Base-by-base conservation (phyloP, 1,140 invertebrate species). In the Ostrea denselamellosa region DNA sequence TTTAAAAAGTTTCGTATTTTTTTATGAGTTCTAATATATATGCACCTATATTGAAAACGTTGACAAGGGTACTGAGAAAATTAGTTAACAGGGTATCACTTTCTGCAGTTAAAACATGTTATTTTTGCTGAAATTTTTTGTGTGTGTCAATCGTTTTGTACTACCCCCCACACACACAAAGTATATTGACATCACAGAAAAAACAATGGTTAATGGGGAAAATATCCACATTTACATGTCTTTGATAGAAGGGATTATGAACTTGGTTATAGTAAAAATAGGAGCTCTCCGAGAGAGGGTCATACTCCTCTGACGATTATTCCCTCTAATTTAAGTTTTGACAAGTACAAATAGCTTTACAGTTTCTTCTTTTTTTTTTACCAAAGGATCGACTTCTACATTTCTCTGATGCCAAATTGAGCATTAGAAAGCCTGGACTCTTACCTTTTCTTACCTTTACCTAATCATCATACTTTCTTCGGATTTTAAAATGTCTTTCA, bases 401-500 rank as follows among this genome's bases (percentile, higher is more conserved):
- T 77, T 77, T 77, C 14, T 77, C 28, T 12, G 2, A 77, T 17
- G 12, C 68, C 68, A 77, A 77, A 77, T 77, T 77, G 25, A 77
- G 12, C 28, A 34, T 28, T 14, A 77, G 8, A 4, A 9, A 25
- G 68, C 28, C 68, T 77, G 22, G 28, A 77, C 28, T 77, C n/a
- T n/a, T n/a, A n/a, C n/a, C n/a, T n/a, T n/a, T n/a, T n/a, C n/a
- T 12, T 12, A 58, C 8, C 4, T 25, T 71, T 8, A 22, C 25
- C 25, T 25, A 8, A 71, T 25, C 56, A 1, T 8, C 19, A 54
- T 25, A n/a, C 10, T 53, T 25, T 84, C 52, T 52, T 8, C 2
- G n/a, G n/a, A 53, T 84, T 53, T 44, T 84, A 22, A 53, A 22
- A 54, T 53, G 52, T 54, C 52, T 84, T 53, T 84, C 83, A 84